Evolutionary conservation across 2,797 vertebrate genomes (phyloP), one percentile per base, ranked within the genome.

Genomic region (Graptemys geographica): DNA sequence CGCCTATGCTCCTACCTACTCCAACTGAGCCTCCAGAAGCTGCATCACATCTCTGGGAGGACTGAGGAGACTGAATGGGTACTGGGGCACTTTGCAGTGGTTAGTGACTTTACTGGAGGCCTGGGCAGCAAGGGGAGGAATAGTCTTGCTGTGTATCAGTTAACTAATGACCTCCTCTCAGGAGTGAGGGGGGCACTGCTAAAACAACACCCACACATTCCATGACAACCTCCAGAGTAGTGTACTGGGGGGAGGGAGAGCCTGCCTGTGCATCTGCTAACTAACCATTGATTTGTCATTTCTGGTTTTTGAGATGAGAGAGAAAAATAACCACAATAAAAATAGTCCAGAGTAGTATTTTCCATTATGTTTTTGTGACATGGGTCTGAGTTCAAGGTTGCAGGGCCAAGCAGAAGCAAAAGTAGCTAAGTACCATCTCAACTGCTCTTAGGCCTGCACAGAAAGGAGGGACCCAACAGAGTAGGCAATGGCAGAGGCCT

Each of bases 281-380:
- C 1, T 86, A 87, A 74, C 1, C 21, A 33, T 0, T 0, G 87
- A 16, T 57, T 7, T 76, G 15, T 52, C 31, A 1, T 19, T 57
- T 87, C 57, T 18, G 25, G 10, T 5, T 13, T 4, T 21, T 7
- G 37, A 6, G 6, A 4, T 12, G 8, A 55, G 21, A 59, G 31
- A 62, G 28, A 33, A 3, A 62, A 62, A 33, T 33, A 15, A 62
- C 31, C 31, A 62, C 13, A 16, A 31, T 16, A 62, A 33, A 62
- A 62, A 62, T 62, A 28, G 51, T 44, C 5, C 10, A 28, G 4
- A 81, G 25, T 18, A 41, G 8, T 21, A 1, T 41, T 87, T 84
- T 94, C 88, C 5, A 23, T 76, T 49, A 25, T 83, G n/a, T 28
- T 59, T 53, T 52, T 80, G 11, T 53, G 51, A 49, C n/a, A 12